Evolutionary conservation across 2,888 invertebrate genomes (phyloP).

Genomic region (Megalurothrips usitatus): DNA sequence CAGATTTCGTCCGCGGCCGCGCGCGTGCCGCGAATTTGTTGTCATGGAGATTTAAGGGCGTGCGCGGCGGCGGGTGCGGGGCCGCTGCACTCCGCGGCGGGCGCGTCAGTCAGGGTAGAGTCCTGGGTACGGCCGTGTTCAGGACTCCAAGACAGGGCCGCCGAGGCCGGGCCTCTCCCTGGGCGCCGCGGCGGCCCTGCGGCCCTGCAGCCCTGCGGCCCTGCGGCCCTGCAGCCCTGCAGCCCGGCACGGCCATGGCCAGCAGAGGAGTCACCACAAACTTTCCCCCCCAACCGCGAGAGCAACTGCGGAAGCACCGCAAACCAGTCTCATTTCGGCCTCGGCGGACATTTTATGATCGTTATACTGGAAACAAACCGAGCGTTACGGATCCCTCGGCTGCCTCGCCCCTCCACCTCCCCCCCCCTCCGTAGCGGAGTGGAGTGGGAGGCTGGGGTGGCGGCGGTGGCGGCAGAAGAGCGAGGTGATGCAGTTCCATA

Average conservation of each 20-base stretch:
- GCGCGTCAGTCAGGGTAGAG: background rate
- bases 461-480: background rate
- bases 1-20: background rate
- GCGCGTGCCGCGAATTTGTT: background rate
- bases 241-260: background rate
- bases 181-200: background rate
- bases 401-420: no score
- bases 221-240: no score
- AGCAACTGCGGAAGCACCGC: background rate
- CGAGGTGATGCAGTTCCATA: background rate
- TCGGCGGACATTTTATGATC: constrained; percentile 6
- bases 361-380: background rate
- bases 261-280: background rate
- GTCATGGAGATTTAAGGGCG: background rate
- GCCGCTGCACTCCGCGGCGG: background rate
- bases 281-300: background rate
- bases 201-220: no score
- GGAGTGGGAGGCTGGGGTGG: no score
- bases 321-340: constrained; percentile 1
- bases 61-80: no score
- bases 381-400: background rate
- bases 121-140: background rate
- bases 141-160: no score
- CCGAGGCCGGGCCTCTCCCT: background rate
- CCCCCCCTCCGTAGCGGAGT: no score